Evolutionary conservation across 2,888 invertebrate genomes (phyloP), one percentile per base, ranked within the genome.

Genomic region (Eupithecia subumbrata): DNA sequence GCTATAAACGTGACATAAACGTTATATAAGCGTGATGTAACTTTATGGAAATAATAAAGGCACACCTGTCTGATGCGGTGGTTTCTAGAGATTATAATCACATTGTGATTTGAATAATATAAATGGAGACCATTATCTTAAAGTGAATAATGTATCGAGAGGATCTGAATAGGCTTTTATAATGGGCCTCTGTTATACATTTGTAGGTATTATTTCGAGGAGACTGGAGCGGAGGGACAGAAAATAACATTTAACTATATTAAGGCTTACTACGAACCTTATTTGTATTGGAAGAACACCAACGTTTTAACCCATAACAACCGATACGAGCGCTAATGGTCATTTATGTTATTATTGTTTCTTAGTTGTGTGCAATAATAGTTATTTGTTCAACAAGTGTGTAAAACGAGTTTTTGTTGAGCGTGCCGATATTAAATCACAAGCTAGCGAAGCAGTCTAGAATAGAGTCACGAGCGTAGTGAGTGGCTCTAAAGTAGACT

Each of bases 31-130:
- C 71, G 56, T 45, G 67, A 70, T n/a, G 63, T 74, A 68, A 66
- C 18, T 60, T 73, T 67, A 76, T 73, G 68, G 73, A 69, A 71
- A 71, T 72, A 67, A 64, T 43, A 56, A 22, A 56, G 69, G 18
- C 73, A 67, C 70, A 66, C 72, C 72, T 70, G 76, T 25, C 30
- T 40, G 18, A 40, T 34, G 56, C 40, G 52, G n/a, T 56, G 56
- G 67, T 68, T 56, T 37, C 34, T 60, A 37, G 16, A 70, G 69
- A 68, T 68, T 68, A 68, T 22, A 18, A 43, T 68, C 67, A 43
- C 37, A 40, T 66, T 66, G 67, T 25, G 40, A 43, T 68, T 14
- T 43, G 43, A 43, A 68, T 68, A 68, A 48, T 69, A 69, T 69
- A 69, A 66, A 66, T 40, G 37, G 37, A 5, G 9, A n/a, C n/a